These are phyloP conservation scores for Drosophila mettleri DNA, from an alignment of 2,888 invertebrate species.

Conservation along the genomic window DNA sequence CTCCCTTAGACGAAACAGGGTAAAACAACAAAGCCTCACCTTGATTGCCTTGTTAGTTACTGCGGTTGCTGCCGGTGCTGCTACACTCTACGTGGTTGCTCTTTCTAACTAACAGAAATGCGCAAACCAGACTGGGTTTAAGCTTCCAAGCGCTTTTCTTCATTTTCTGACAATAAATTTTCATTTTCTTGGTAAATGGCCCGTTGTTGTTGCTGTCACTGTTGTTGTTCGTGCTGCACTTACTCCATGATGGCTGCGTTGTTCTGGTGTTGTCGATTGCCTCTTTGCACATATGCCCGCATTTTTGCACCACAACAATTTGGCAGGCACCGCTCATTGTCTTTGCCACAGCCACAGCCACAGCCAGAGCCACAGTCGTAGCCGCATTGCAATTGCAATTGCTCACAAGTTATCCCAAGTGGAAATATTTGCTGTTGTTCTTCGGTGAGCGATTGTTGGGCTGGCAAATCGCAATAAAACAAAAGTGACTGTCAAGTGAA, in stretches of 20 bases:
- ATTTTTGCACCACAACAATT: conserved; percentile 79
- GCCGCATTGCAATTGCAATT: conserved; percentile 73
- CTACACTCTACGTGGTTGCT: conserved; percentile 18
- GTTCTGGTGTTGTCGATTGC: conserved; percentile 79
- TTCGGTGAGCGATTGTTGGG: conserved; percentile 39
- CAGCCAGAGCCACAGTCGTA: conserved; percentile 24
- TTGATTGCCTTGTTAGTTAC: conserved; percentile 69
- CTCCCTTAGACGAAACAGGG: conserved; percentile 32
- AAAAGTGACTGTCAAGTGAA: conserved; percentile 80
- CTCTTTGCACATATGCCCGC: conserved; percentile 81
- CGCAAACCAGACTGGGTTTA: conserved; percentile 38
- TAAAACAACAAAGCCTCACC: conserved; percentile 65
- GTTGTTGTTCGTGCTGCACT: conserved; percentile 46
- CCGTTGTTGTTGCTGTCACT: conserved; percentile 39
- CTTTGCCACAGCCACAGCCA: conserved; percentile 46
- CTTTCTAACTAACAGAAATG: conserved; percentile 56
- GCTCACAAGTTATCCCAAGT: conserved; percentile 84
- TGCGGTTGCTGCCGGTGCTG: conserved; percentile 14
- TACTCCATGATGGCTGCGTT: conserved; percentile 59
- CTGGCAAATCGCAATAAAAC: conserved; percentile 76
- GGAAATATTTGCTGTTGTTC: conserved; percentile 75
- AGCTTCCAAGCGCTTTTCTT: conserved; percentile 64
- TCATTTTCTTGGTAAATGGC: conserved; percentile 82
- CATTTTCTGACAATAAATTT: conserved; percentile 82
- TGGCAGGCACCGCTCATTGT: conserved; percentile 76